phyloP scores from a whole-genome alignment of 2,888 invertebrate genomes.

The Tiliacea aurago region DNA sequence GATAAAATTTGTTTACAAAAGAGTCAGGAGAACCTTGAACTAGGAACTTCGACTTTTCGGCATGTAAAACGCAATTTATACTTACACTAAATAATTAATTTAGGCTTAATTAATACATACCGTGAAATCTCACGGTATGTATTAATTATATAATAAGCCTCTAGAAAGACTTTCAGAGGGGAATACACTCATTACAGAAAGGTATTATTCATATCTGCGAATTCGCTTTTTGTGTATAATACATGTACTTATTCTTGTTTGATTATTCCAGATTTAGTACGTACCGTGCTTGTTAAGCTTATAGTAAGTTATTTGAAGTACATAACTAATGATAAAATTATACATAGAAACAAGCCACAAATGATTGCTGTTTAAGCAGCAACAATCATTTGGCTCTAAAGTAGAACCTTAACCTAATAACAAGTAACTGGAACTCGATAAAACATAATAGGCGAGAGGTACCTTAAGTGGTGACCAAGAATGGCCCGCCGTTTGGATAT shows the following conservation, averaged over 20 bases:
- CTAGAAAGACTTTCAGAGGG: background rate
- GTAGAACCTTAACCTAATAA: constrained; percentile 47
- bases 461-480: constrained; percentile 73
- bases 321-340: constrained; percentile 21
- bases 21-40: background rate
- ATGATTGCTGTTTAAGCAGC: constrained; percentile 5
- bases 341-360: constrained; percentile 10
- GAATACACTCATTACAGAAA: background rate
- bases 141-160: no score
- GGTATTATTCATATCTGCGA: background rate
- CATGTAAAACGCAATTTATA: background rate
- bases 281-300: background rate
- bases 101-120: background rate
- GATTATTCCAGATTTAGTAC: no score
- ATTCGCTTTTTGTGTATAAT: background rate
- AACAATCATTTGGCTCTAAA: constrained; percentile 27
- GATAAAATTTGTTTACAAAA: background rate
- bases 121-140: no score
- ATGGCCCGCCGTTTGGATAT: constrained; percentile 77
- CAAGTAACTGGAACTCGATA: constrained; percentile 56
- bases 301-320: background rate
- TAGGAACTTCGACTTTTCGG: background rate
- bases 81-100: no score
- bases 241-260: no score
- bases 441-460: constrained; percentile 78